Conservation (phyloP, 2,797 vertebrate genomes). For the Sarcophilus harrisii region DNA sequence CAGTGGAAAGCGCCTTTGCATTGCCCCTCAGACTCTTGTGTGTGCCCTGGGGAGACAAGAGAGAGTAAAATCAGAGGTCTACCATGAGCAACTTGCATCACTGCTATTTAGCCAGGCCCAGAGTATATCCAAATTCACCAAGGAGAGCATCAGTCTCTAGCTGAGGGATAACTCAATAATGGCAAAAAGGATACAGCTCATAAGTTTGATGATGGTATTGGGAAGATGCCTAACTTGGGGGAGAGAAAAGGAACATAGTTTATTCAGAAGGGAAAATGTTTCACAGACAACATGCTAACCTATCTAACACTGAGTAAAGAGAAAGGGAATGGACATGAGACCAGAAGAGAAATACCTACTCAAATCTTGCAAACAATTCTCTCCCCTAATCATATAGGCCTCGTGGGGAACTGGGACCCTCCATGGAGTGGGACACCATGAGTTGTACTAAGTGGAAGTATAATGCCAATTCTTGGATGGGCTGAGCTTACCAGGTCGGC, state of each 20-base stretch:
- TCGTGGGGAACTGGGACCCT: background rate
- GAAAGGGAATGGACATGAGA: background rate
- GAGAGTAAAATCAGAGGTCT: background rate
- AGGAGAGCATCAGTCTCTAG: background rate
- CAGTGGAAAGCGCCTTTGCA: conserved; percentile 94
- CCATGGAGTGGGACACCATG: background rate
- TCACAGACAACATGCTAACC: background rate
- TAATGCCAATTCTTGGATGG: background rate
- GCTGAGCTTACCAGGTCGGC: conserved; percentile 93
- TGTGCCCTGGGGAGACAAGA: conserved; percentile 89
- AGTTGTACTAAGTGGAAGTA: background rate
- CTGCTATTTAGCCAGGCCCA: background rate
- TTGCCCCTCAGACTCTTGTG: conserved; percentile 95
- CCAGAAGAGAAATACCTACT: background rate
- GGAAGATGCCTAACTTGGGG: accelerated
- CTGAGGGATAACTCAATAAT: background rate
- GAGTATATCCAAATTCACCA: background rate
- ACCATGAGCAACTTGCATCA: background rate
- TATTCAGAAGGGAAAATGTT: background rate
- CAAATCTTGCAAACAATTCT: background rate
- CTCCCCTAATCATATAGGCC: accelerated
- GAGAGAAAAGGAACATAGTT: background rate
- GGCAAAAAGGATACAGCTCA: background rate
- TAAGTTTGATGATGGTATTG: background rate
- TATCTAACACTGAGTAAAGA: background rate